Evolutionary conservation across 2,113 vertebrate genomes (phyloP).

Genomic region (Cervus canadensis): DNA sequence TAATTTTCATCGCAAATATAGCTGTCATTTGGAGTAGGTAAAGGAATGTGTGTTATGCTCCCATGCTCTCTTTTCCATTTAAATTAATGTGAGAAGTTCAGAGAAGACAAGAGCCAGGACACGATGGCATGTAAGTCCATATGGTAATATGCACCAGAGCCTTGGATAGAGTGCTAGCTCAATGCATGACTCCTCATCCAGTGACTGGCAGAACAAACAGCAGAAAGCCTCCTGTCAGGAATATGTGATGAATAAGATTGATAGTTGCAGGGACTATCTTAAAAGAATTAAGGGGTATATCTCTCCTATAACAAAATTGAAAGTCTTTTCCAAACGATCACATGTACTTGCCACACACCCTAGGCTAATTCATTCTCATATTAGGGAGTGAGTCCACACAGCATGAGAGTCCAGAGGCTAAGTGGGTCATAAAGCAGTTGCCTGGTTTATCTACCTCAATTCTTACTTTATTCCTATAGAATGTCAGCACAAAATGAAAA

Average conservation of each 20-base stretch:
- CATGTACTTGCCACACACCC: not conserved
- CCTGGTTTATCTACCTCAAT: not conserved
- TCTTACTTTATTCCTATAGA: not conserved
- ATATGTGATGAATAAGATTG: not conserved
- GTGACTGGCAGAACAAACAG: not conserved
- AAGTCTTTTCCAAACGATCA: not conserved
- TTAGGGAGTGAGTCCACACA: not conserved
- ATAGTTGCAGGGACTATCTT: not conserved
- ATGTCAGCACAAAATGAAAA: constrained; percentile 33
- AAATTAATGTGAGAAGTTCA: not conserved
- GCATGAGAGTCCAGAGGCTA: not conserved
- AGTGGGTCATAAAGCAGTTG: constrained; percentile 14
- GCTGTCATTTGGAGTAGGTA: not conserved
- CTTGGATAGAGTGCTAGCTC: not conserved
- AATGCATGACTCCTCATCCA: not conserved
- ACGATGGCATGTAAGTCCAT: not conserved
- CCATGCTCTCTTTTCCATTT: not conserved
- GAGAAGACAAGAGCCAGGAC: not conserved
- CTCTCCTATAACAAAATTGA: not conserved
- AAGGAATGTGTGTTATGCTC: not conserved
- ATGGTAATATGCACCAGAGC: not conserved
- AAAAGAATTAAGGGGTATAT: not conserved
- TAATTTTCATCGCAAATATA: not conserved
- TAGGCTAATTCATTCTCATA: not conserved
- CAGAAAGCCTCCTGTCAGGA: not conserved